Percentiles rank a stretch among this genome's conserved stretches.
Evolutionary conservation across 2,797 vertebrate species (phyloP).

Genomic region (Melanotaenia pygmaea): DNA sequence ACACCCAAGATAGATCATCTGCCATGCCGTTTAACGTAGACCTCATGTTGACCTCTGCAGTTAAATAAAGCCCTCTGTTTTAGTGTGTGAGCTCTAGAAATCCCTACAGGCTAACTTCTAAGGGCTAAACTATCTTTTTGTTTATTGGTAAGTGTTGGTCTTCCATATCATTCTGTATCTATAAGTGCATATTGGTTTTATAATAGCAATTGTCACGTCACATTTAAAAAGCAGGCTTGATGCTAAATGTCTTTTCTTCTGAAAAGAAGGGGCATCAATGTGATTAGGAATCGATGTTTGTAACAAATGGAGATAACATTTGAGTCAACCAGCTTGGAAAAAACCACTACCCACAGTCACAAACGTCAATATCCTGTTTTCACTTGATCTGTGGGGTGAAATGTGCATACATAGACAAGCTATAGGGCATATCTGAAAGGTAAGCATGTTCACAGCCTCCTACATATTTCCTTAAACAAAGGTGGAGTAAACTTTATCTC

Average conservation of each 20-base stretch:
- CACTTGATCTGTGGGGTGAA: neutral
- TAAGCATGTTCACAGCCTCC: neutral
- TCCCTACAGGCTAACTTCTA: conserved; percentile 16
- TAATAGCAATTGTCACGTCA: conserved; percentile 2
- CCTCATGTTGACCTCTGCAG: conserved; percentile 6
- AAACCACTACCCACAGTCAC: conserved; percentile 3
- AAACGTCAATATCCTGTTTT: conserved; percentile 19
- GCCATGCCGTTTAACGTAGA: conserved; percentile 43
- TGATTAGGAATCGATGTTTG: neutral
- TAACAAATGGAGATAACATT: neutral
- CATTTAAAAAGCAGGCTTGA: conserved; percentile 22
- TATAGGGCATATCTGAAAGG: neutral
- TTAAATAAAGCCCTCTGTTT: conserved; percentile 38
- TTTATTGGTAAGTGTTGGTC: conserved; percentile 20
- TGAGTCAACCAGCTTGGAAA: neutral
- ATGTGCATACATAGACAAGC: neutral
- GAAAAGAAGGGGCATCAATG: conserved; percentile 2
- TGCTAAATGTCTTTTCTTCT: neutral
- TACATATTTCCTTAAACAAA: conserved; percentile 11
- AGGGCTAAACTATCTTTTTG: conserved; percentile 15
- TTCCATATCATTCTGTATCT: conserved; percentile 20
- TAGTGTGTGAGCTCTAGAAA: conserved; percentile 16
- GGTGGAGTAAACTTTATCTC: neutral
- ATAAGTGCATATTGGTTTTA: conserved; percentile 10
- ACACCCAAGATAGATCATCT: conserved; percentile 41